phyloP scores from a whole-genome alignment of 2,113 vertebrate species.

The Amblyopsis rosae region DNA sequence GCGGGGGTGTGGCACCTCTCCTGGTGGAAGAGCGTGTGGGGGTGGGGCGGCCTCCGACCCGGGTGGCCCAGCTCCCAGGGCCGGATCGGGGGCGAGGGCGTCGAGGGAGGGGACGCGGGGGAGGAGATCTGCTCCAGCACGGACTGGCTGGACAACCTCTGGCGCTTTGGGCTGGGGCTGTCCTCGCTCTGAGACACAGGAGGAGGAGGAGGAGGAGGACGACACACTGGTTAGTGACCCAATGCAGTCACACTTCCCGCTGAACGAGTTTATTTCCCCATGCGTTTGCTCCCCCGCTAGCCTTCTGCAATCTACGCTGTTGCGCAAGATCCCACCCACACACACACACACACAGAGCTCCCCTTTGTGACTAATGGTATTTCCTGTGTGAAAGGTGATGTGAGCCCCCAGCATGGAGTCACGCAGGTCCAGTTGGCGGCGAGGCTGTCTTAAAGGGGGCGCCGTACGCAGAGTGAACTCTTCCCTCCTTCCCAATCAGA shows the following conservation, averaged over 20 bases:
- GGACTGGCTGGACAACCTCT: conserved; percentile 89
- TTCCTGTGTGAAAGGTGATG: conserved; percentile 38
- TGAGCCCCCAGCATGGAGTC: conserved; percentile 21
- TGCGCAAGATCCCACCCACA: conserved; percentile 12
- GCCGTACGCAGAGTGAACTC: background rate
- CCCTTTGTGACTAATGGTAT: conserved; percentile 48
- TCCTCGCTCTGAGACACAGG: conserved; percentile 84
- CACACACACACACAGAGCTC: conserved; percentile 31
- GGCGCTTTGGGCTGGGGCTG: conserved; percentile 95
- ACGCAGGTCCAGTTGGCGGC: conserved; percentile 9
- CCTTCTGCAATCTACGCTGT: conserved; percentile 18
- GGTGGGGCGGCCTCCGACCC: conserved; percentile 86
- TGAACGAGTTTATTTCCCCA: conserved; percentile 48
- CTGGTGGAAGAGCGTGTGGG: conserved; percentile 89
- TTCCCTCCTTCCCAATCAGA: conserved; percentile 9
- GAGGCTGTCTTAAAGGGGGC: conserved; percentile 15
- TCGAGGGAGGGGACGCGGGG: conserved; percentile 82
- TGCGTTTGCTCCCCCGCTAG: conserved; percentile 24
- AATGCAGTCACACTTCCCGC: conserved; percentile 25
- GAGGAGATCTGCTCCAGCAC: conserved; percentile 91
- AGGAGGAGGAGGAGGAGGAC: conserved; percentile 6
- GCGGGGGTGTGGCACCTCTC: conserved; percentile 93
- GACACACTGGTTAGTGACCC: conserved; percentile 54
- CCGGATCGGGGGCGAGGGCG: conserved; percentile 94
- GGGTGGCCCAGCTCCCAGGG: conserved; percentile 94